Conservation (phyloP, 2,888 invertebrate species). For the Ephialtes manifestator region DNA sequence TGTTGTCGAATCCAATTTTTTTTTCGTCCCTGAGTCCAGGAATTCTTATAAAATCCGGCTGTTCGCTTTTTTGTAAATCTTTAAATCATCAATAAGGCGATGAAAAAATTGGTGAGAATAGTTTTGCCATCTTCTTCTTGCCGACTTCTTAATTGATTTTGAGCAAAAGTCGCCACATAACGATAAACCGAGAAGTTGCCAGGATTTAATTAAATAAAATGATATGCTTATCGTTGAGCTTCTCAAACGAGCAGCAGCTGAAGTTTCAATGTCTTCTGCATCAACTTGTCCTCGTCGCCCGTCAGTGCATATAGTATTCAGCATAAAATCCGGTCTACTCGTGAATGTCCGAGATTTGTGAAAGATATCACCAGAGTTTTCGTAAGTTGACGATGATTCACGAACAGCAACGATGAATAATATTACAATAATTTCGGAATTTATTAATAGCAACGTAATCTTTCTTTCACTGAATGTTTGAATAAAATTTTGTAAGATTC, state of each 20-base stretch:
- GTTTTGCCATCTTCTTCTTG: too few species aligned
- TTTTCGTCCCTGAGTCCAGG: too few species aligned
- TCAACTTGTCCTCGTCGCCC: not conserved
- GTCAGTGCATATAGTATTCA: not conserved
- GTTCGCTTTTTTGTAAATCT: too few species aligned
- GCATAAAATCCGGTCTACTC: not conserved
- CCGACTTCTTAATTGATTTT: too few species aligned
- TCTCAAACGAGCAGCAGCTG: not conserved
- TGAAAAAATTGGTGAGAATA: too few species aligned
- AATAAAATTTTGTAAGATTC: conserved; percentile 59
- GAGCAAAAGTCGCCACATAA: not conserved
- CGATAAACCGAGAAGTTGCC: not conserved
- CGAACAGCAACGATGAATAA: conserved; percentile 72
- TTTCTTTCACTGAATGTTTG: conserved; percentile 4
- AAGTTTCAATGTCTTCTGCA: not conserved
- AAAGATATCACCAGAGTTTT: conserved; percentile 15
- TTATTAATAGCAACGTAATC: conserved; percentile 39
- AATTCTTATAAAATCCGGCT: too few species aligned
- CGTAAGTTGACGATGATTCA: conserved; percentile 61
- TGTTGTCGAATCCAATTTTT: too few species aligned
- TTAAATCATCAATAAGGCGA: too few species aligned
- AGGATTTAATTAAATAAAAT: conserved; percentile 30
- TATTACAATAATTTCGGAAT: conserved; percentile 77
- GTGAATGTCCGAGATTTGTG: not conserved
- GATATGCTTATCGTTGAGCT: not conserved